Percentiles rank a stretch among this genome's conserved stretches.
phyloP scores from a whole-genome alignment of 2,888 invertebrate genomes.

The Volucella bombylans region DNA sequence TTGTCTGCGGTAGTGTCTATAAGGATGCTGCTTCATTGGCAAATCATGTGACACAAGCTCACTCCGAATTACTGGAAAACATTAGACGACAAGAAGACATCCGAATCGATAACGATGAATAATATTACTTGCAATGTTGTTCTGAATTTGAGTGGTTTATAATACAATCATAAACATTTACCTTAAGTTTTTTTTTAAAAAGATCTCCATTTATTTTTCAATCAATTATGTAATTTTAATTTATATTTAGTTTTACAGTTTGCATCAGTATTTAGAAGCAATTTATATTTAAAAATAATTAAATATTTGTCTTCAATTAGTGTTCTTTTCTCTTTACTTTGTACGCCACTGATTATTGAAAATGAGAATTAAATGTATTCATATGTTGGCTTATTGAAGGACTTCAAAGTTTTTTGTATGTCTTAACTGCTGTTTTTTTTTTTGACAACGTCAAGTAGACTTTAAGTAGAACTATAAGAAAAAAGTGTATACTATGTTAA shows the following conservation, averaged over 20 bases:
- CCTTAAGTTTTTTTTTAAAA: neutral
- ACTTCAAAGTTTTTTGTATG: no score
- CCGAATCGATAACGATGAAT: constrained; percentile 36
- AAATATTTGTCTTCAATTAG: no score
- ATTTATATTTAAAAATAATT: neutral
- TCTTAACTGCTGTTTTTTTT: no score
- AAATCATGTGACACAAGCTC: constrained; percentile 80
- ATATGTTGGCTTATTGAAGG: no score
- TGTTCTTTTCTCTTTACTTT: no score
- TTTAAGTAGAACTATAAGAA: no score
- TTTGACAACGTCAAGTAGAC: no score
- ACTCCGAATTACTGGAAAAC: constrained; percentile 79
- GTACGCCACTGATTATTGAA: no score
- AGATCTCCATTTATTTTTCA: constrained; percentile 33
- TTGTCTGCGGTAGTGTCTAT: constrained; percentile 81
- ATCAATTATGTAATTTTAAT: constrained; percentile 5
- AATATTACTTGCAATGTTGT: constrained; percentile 25
- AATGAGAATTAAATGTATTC: no score
- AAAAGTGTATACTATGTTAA: no score
- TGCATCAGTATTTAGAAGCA: neutral
- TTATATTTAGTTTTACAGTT: neutral
- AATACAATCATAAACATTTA: neutral
- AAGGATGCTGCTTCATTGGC: constrained; percentile 80
- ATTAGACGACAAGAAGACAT: constrained; percentile 74
- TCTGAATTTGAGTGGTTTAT: constrained; percentile 17